Conservation (phyloP, 2,888 invertebrate species). For the Chelonus formosanus region DNA sequence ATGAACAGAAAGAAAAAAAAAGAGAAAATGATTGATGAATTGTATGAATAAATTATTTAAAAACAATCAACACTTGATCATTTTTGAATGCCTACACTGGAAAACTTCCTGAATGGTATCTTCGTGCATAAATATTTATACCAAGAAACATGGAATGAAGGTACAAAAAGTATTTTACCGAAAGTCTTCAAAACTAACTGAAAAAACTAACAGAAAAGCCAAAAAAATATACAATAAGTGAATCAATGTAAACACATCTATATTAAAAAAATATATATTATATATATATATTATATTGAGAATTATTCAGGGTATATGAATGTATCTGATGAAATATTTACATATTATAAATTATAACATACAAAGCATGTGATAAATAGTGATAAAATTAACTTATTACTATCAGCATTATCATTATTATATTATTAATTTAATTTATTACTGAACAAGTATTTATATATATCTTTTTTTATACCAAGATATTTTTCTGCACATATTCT, state of each 20-base stretch:
- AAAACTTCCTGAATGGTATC: slow-evolving; percentile 44
- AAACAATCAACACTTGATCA: slow-evolving; percentile 36
- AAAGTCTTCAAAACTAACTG: slow-evolving; percentile 56
- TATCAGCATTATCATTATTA: too few species aligned
- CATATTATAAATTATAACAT: too few species aligned
- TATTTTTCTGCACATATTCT: too few species aligned
- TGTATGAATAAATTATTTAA: too few species aligned
- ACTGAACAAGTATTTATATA: background rate
- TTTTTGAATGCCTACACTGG: too few species aligned
- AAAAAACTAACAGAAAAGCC: slow-evolving; percentile 29
- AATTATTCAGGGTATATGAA: background rate
- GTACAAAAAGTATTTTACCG: slow-evolving; percentile 50
- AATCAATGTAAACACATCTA: slow-evolving; percentile 35
- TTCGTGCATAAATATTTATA: slow-evolving; percentile 34
- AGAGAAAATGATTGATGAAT: too few species aligned
- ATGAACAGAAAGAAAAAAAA: too few species aligned
- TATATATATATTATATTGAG: slow-evolving; percentile 34
- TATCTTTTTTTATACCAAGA: background rate
- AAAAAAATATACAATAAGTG: slow-evolving; percentile 39
- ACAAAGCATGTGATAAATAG: too few species aligned
- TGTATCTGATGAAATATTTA: too few species aligned
- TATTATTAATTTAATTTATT: too few species aligned
- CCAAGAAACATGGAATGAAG: slow-evolving; percentile 15
- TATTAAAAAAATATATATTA: slow-evolving; percentile 28
- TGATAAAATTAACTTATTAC: too few species aligned